These are phyloP conservation scores for Typhlichthys subterraneus DNA, from an alignment of 2,797 vertebrate genomes.

Conservation along the genomic window DNA sequence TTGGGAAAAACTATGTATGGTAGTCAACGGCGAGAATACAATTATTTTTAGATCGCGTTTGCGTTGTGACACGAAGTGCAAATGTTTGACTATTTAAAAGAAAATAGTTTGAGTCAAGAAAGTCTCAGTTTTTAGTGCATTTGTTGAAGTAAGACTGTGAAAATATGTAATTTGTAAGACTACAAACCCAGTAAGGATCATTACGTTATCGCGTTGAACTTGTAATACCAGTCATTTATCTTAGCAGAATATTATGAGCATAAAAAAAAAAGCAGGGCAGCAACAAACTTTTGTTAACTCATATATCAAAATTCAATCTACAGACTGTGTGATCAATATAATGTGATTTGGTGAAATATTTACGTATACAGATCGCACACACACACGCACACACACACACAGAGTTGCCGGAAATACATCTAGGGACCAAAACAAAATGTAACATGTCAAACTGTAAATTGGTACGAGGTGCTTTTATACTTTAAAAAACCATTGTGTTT, in stretches of 20 bases:
- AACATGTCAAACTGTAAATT: conserved; percentile 62
- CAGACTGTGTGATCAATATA: conserved; percentile 46
- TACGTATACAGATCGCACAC: conserved; percentile 1
- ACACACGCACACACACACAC: conserved; percentile 30
- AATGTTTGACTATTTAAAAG: too few relatives aligned
- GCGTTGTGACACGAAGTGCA: too few relatives aligned
- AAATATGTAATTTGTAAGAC: too few relatives aligned
- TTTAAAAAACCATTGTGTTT: conserved; percentile 65
- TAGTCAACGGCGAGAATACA: too few relatives aligned
- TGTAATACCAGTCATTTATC: conserved; percentile 37
- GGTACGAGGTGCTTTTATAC: conserved; percentile 70
- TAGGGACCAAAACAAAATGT: conserved; percentile 60
- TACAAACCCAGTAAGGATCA: too few relatives aligned
- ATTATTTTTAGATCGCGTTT: too few relatives aligned
- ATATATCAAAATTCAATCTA: conserved; percentile 48
- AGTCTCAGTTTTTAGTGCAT: too few relatives aligned
- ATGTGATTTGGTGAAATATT: conserved; percentile 41
- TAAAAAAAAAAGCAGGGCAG: conserved; percentile 38
- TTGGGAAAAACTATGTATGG: too few relatives aligned
- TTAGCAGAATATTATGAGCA: conserved; percentile 34
- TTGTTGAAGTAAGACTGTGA: too few relatives aligned
- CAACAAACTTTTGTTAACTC: conserved; percentile 47
- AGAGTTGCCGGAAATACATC: conserved; percentile 27
- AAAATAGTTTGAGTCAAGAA: too few relatives aligned
- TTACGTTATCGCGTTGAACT: neutral